These are phyloP conservation scores for Pangasius larnaudii DNA, from an alignment of 2,797 vertebrate species.

Conservation along the genomic window DNA sequence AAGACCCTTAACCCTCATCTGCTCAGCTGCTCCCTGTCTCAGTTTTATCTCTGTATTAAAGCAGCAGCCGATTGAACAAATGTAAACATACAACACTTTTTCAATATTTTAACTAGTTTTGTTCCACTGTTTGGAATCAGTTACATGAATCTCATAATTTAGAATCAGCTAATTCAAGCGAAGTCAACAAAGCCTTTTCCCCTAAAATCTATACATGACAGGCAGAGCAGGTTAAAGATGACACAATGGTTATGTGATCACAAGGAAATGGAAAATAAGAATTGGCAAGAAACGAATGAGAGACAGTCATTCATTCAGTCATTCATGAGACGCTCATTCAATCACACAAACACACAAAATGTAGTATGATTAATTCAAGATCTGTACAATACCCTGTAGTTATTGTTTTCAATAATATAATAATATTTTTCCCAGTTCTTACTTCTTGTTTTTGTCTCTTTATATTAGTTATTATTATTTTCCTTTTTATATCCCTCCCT, in stretches of 20 bases:
- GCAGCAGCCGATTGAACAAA: not conserved
- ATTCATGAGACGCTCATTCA: not conserved
- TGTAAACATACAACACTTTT: not conserved
- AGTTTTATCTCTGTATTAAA: not conserved
- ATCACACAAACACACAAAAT: not conserved
- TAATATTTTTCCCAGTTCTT: not conserved
- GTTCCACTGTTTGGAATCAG: not conserved
- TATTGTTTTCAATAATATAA: not conserved
- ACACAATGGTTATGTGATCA: not conserved
- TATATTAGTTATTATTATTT: not conserved
- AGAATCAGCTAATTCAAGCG: not conserved
- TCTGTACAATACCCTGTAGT: not conserved
- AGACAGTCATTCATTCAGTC: conserved; percentile 25
- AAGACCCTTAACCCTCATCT: not conserved
- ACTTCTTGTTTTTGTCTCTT: not conserved
- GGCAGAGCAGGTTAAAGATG: not conserved
- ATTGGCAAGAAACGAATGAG: not conserved
- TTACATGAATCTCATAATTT: not conserved
- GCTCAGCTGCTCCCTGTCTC: not conserved
- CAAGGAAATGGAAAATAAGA: not conserved
- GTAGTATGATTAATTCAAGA: not conserved
- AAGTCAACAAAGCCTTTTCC: not conserved
- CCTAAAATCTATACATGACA: not conserved
- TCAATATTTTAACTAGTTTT: not conserved
- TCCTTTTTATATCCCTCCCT: not conserved